A percentile compares a stretch with the other conserved stretches of the same genome.
Evolutionary conservation across 2,113 vertebrate species (phyloP).

Genomic region (Coptodon rendalli): DNA sequence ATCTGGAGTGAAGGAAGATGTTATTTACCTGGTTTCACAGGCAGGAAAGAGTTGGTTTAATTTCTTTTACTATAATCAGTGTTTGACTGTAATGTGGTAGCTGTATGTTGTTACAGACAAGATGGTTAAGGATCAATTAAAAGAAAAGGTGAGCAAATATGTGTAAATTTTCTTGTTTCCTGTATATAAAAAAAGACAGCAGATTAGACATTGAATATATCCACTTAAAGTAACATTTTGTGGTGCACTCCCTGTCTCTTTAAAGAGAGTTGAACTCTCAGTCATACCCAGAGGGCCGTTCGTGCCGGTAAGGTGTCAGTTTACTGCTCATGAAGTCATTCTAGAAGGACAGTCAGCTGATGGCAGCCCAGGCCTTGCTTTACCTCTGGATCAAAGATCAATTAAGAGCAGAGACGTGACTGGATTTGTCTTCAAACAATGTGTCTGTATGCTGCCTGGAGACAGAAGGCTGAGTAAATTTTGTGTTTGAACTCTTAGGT

Average conservation of each 20-base stretch:
- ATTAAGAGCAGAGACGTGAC: neutral
- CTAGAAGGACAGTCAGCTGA: neutral
- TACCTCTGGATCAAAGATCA: conserved; percentile 2
- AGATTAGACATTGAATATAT: neutral
- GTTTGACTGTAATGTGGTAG: neutral
- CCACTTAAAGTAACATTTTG: neutral
- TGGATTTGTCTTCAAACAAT: neutral
- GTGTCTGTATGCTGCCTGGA: neutral
- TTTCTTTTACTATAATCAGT: conserved; percentile 44
- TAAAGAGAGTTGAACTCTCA: neutral
- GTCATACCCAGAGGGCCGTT: neutral
- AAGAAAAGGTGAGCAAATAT: neutral
- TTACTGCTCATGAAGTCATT: neutral
- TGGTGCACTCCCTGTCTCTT: neutral
- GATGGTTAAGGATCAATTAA: conserved; percentile 30
- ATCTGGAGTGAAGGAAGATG: neutral
- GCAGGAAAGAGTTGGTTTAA: conserved; percentile 28
- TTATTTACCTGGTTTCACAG: conserved; percentile 67
- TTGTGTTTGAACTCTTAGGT: neutral
- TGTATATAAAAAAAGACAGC: accelerated
- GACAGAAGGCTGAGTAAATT: neutral
- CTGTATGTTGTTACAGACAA: conserved; percentile 1
- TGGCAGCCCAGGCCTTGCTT: neutral
- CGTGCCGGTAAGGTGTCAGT: neutral
- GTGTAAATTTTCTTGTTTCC: neutral